Base-by-base conservation (phyloP, 2,888 invertebrate genomes). In the Oxycera nigricornis region DNA sequence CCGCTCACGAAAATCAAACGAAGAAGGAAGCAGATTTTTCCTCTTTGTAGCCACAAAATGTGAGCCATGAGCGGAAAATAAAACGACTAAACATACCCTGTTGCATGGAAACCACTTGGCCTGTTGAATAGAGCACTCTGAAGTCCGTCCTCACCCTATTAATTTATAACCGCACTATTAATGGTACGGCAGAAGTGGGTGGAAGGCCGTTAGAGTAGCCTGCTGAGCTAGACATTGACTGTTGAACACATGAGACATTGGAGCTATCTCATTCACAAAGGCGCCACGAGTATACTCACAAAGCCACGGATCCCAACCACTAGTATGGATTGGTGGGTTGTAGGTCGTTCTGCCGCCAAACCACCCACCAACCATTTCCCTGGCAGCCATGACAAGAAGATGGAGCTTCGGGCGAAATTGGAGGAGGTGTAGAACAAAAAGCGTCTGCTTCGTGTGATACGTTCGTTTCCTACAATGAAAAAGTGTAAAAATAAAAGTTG, bases 21-120 rank as follows among this genome's bases (percentile, higher is more conserved):
- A 9, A 67, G 20, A 67, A 14, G 28, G 67, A 46, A 41, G 24
- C 22, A 26, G 24, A 67, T 67, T 67, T 67, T 67, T 14, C 41
- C 17, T 46, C 28, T 67, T 46, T 67, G 50, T 70, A 70, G 30
- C 52, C 31, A 70, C 31, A 20, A 31, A 70, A 50, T 2, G 28
- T 14, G 20, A n/a, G 41, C 50, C 7, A 30, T 17, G 52, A 52
- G 31, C 30, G 28, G 41, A 72, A 72, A 72, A 39, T 46, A 7
- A 61, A 72, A 22, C 26, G 72, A 61, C 41, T 61, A 41, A 59
- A 39, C 57, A 59, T 41, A 52, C 9, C 72, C 46, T 72, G 72
- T 72, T 61, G 72, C 72, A 72, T 72, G 46, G 61, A 72, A 59
- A 72, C 72, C 59, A 46, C 39, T 57, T 39, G 57, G 72, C 72